Evolutionary conservation across 2,113 vertebrate genomes (phyloP).

Genomic region (Urocynchramus pylzowi): DNA sequence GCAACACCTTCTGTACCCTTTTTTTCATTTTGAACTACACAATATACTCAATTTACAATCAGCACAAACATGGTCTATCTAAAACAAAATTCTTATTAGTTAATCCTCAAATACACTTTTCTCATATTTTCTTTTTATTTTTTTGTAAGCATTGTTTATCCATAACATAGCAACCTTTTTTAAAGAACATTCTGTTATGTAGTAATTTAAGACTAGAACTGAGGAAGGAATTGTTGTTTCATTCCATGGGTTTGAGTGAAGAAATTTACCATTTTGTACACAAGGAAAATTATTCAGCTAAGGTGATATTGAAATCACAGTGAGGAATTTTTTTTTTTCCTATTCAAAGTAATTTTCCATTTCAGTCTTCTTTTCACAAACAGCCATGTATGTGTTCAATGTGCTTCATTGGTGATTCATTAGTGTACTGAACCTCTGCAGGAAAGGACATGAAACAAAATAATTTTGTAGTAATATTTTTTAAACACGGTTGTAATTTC

Average conservation of each 20-base stretch:
- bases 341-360: neutral
- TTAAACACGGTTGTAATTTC: neutral
- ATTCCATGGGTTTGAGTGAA: neutral
- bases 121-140: neutral
- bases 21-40: neutral
- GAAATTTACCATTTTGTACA: neutral
- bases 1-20: fast-evolving
- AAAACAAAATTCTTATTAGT: neutral
- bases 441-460: neutral
- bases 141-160: neutral
- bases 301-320: neutral
- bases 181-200: neutral
- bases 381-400: neutral
- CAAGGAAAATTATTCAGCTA: neutral
- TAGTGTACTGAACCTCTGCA: neutral
- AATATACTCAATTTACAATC: fast-evolving
- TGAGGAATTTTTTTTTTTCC: neutral
- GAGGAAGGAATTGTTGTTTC: neutral
- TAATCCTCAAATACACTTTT: neutral
- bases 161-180: neutral
- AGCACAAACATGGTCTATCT: neutral
- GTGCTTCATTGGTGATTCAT: neutral
- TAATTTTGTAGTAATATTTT: neutral
- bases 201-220: neutral
- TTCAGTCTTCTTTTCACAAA: neutral